Percentiles rank a stretch among this genome's conserved stretches.
Evolutionary conservation across 2,113 vertebrate species (phyloP).

Genomic region (Neopipo cinnamomea): DNA sequence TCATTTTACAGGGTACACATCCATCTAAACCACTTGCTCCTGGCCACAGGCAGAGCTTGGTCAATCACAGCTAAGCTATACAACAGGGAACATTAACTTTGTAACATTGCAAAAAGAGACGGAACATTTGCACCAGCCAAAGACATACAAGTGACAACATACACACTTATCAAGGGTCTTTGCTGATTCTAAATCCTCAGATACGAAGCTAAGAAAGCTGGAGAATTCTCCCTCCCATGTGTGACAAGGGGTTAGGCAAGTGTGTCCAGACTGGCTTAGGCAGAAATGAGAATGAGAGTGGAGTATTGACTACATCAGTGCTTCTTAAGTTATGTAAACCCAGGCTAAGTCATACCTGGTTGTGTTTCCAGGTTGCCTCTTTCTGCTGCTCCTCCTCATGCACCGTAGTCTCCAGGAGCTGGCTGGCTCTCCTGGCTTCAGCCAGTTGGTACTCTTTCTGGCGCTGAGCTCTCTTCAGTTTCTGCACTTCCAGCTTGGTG

Average conservation of each 20-base stretch:
- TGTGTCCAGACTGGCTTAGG: not conserved
- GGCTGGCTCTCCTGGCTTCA: slow-evolving; percentile 72
- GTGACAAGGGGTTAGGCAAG: not conserved
- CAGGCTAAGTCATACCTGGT: slow-evolving; percentile 73
- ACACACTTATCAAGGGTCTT: not conserved
- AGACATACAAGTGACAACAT: not conserved
- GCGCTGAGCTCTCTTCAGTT: slow-evolving; percentile 71
- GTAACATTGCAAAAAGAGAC: not conserved
- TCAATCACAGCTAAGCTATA: not conserved
- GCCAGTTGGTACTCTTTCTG: slow-evolving; percentile 78
- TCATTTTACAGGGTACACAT: not conserved
- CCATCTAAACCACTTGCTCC: not conserved
- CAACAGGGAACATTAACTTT: not conserved
- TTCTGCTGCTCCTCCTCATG: slow-evolving; percentile 78
- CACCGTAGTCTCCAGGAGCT: slow-evolving; percentile 76
- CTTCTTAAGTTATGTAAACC: not conserved
- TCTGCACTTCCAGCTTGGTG: slow-evolving; percentile 86
- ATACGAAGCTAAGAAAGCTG: not conserved
- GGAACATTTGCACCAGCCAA: not conserved
- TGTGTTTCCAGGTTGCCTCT: slow-evolving; percentile 83
- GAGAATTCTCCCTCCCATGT: not conserved
- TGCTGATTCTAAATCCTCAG: not conserved
- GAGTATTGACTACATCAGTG: not conserved
- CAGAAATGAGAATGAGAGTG: not conserved
- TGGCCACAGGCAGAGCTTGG: not conserved